Percentiles rank a stretch among this genome's conserved stretches.
phyloP scores from a whole-genome alignment of 2,113 vertebrate species.

The Mixornis gularis region DNA sequence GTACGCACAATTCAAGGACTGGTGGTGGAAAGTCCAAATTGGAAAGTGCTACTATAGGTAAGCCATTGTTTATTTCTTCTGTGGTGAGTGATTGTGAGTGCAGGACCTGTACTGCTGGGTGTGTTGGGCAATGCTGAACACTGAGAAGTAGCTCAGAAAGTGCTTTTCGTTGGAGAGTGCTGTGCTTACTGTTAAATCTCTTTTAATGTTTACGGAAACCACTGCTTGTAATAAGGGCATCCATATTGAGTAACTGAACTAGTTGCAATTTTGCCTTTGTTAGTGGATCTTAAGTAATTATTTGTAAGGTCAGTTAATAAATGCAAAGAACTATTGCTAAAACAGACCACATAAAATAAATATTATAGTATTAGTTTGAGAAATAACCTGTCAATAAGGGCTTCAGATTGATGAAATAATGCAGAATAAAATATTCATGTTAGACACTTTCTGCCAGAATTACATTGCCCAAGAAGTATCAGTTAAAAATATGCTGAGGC shows the following conservation, averaged over 20 bases:
- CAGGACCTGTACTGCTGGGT: background rate
- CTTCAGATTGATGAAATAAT: background rate
- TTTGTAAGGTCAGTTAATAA: background rate
- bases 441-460: background rate
- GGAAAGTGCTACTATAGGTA: constrained; percentile 98
- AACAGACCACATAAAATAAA: background rate
- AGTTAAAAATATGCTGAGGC: background rate
- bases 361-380: background rate
- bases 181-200: background rate
- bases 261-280: background rate
- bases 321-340: background rate
- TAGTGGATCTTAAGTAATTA: background rate
- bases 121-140: background rate
- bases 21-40: constrained; percentile 99
- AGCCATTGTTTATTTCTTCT: background rate
- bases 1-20: constrained; percentile 94
- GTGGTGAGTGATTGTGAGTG: background rate
- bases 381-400: background rate
- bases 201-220: background rate
- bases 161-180: background rate
- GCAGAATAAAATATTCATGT: background rate
- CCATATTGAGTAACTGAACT: background rate
- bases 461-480: background rate
- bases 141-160: background rate
- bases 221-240: background rate